Base-by-base conservation (phyloP, 2,113 vertebrate species). In the Oxyura jamaicensis region DNA sequence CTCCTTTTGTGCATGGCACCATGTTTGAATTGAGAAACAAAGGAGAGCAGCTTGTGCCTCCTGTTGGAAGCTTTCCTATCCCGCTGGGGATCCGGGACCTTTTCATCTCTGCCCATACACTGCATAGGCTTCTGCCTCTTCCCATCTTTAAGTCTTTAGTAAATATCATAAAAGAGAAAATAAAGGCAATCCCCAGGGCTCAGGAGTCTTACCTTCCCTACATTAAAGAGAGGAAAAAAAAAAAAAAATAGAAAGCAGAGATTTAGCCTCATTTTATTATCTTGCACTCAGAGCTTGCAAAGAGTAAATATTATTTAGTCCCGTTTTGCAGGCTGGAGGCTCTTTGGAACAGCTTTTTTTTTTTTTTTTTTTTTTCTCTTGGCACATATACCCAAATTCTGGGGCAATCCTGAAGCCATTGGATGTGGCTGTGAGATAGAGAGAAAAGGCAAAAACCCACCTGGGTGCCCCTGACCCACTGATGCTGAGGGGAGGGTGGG, bases 11-110 rank as follows among this genome's bases (percentile, higher is more conserved):
- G 84, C 93, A 20, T 48, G 39, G 74, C 83, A 53, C 92, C 87
- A 36, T 92, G 89, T 97, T 94, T 97, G 95, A 97, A 95, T 92
- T 86, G 84, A 96, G 95, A 92, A 97, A 97, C 86, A 94, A 97
- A 95, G 94, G 86, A 13, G 4, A 96, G 92, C 96, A 90, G 94
- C 86, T 73, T 97, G 97, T 96, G 95, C 73, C 95, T 97, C 94
- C 93, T 94, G 90, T 97, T 96, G 90, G 92, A 96, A 92, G 67
- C 86, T 91, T 97, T 92, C 91, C 94, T 96, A 52, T 42, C 95
- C 94, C 90, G 44, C 92, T 96, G 96, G 96, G 96, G 63, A 97
- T 92, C 93, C 20, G 0, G 90, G 94, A 95, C 91, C 96, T 97
- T 97, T 97, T 97, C 94, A 96, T 93, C 96, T 86, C 73, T 87